A percentile compares a stretch with the other conserved stretches of the same genome.
phyloP scores from a whole-genome alignment of 2,888 invertebrate genomes.

The Balanococcus diminutus region DNA sequence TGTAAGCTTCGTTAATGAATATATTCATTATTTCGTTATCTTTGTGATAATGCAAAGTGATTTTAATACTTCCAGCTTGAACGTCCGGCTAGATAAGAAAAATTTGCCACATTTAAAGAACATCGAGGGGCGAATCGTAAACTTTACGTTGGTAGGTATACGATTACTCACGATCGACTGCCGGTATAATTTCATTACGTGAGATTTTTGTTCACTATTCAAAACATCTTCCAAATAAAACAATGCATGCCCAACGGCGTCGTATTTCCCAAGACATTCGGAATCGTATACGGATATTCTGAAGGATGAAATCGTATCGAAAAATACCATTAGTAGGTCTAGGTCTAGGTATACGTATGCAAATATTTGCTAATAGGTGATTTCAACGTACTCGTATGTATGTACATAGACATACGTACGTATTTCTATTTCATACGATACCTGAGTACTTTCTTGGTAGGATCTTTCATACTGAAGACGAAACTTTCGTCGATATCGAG shows the following conservation, averaged over 20 bases:
- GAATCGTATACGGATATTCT: constrained; percentile 60
- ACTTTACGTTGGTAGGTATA: background rate
- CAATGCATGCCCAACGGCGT: constrained; percentile 60
- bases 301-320: no score
- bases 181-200: constrained; percentile 58
- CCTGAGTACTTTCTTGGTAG: constrained; percentile 59
- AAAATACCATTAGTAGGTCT: background rate
- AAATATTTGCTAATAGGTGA: no score
- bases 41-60: constrained; percentile 58
- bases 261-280: constrained; percentile 59
- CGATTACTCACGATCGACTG: constrained; percentile 58
- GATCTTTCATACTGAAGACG: constrained; percentile 59
- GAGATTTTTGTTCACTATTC: constrained; percentile 56
- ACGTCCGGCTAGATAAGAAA: constrained; percentile 57
- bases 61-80: constrained; percentile 59
- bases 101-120: no score
- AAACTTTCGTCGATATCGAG: constrained; percentile 60
- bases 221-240: constrained; percentile 59
- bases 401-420: background rate
- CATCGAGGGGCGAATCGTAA: background rate
- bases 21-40: constrained; percentile 58
- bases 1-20: constrained; percentile 58
- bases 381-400: background rate
- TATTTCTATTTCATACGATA: constrained; percentile 55
- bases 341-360: no score